A percentile compares a stretch with the other conserved stretches of the same genome.
Conservation (phyloP, 1,140 invertebrate species). For the Drosophila lacertosa region DNA sequence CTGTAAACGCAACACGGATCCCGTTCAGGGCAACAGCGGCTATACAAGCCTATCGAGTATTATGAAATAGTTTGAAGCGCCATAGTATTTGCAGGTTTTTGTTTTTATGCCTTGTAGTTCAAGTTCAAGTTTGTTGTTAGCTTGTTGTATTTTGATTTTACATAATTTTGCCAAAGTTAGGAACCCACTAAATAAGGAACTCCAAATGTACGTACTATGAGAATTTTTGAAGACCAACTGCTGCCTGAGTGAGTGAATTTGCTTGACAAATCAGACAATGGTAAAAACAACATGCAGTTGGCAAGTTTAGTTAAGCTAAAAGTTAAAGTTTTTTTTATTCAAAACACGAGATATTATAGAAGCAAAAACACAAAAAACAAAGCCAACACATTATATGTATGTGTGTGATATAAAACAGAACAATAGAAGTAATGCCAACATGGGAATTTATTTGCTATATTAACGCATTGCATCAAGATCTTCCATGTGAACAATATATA, state of each 20-base stretch:
- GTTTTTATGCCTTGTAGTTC: slow-evolving; percentile 35
- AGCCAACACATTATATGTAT: slow-evolving; percentile 6
- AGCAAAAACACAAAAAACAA: slow-evolving; percentile 13
- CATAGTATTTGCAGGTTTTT: slow-evolving; percentile 25
- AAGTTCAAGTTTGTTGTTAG: slow-evolving; percentile 42
- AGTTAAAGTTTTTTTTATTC: slow-evolving; percentile 22
- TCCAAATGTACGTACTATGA: slow-evolving; percentile 19
- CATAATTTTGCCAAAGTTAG: slow-evolving; percentile 31
- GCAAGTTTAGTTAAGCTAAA: slow-evolving; percentile 15
- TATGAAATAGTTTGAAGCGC: slow-evolving; percentile 65
- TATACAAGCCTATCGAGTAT: slow-evolving; percentile 82
- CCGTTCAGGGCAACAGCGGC: slow-evolving; percentile 55
- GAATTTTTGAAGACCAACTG: slow-evolving; percentile 20
- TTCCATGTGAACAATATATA: slow-evolving; percentile 52
- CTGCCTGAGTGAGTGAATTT: slow-evolving; percentile 7
- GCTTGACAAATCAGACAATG: slow-evolving; percentile 16
- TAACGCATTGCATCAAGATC: slow-evolving; percentile 41
- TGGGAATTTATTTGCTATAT: slow-evolving; percentile 33
- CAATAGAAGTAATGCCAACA: slow-evolving; percentile 42
- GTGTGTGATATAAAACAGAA: slow-evolving; percentile 50
- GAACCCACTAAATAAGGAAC: not conserved
- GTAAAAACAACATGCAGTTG: slow-evolving; percentile 1
- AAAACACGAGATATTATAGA: slow-evolving; percentile 7
- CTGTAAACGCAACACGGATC: slow-evolving; percentile 47
- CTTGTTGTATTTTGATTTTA: slow-evolving; percentile 41